Evolutionary conservation across 2,113 vertebrate genomes (phyloP), one percentile per base, ranked within the genome.

Genomic region (Larimichthys polyactis): DNA sequence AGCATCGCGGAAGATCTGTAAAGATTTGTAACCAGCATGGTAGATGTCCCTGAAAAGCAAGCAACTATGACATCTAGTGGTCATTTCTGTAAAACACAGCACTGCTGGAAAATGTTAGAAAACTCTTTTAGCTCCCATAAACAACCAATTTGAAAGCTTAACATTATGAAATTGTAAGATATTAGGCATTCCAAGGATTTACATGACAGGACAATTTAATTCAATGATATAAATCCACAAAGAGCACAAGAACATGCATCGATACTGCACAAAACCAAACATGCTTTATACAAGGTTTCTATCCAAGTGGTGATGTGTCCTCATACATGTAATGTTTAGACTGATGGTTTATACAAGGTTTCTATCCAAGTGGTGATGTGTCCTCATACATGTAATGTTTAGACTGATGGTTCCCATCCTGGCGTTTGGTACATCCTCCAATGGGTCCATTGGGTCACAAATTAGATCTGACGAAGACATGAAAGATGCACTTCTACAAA

Each of bases 11-110:
- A 75, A 22, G 64, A 22, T 57, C 55, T 60, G 58, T 11, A 48
- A 55, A 15, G 70, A 57, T 73, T 63, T 70, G n/a, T 7, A 46
- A 46, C 16, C 16, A 24, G 3, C 1, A 7, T 29, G 51, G 3
- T 24, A n/a, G 55, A 84, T 1, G 10, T 70, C 44, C 24, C 11
- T 51, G 29, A 90, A 93, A 90, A 82, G 40, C 75, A 85, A 79
- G 62, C 94, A 91, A 94, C 85, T 49, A 0, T 92, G 93, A 90
- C 94, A 93, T 89, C 93, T 94, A 93, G 92, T 93, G 94, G 90
- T 27, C 4, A 11, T 64, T 75, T 43, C 1, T 1, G 1, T 14
- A 76, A 89, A 90, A 71, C 58, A 81, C 87, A 84, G 17, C 4
- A 36, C 7, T 19, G 3, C 11, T n/a, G 17, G 2, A n/a, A 58